Evolutionary conservation across 2,113 vertebrate species (phyloP), one percentile per base, ranked within the genome.

Genomic region (Murina feae): DNA sequence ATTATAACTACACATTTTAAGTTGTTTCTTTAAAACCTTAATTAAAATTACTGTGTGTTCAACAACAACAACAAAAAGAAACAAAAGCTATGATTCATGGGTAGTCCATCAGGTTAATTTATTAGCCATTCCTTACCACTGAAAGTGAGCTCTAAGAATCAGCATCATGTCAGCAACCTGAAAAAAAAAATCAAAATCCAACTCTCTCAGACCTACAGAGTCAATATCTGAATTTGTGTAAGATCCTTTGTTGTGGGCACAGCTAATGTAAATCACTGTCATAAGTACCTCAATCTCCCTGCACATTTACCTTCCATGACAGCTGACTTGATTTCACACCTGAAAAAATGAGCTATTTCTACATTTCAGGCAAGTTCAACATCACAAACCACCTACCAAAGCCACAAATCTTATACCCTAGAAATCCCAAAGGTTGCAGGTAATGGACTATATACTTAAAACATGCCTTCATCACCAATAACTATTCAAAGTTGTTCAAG

Each of bases 1-100:
- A 39, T 87, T 87, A 81, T 80, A 94, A 84, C 39, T 7, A 89
- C 90, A 81, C 75, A 87, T 88, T 85, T 96, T 93, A 94, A 94
- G 35, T 72, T 91, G 60, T n/a, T 91, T 93, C 90, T 89, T 96
- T 94, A 84, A 94, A 94, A 76, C 76, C 93, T 94, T 96, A 95
- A 84, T 96, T 96, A 91, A 95, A 96, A 94, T 94, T 87, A 85
- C 80, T 85, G 71, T 76, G 81, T 16, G 0, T 95, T 66, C n/a
- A 95, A 78, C 28, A 58, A 23, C 5, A 14, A 58, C 14, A 49
- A 17, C 0, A 16, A 58, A 58, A 58, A 23, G 4, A 21, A 55
- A 51, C 51, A 68, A 58, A 93, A 84, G 39, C 71, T 58, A 49
- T 96, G 93, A 96, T 94, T 91, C 74, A 91, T 55, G 66, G 35